phyloP scores from a whole-genome alignment of 1,140 invertebrate species.

The Epicauta chinensis region DNA sequence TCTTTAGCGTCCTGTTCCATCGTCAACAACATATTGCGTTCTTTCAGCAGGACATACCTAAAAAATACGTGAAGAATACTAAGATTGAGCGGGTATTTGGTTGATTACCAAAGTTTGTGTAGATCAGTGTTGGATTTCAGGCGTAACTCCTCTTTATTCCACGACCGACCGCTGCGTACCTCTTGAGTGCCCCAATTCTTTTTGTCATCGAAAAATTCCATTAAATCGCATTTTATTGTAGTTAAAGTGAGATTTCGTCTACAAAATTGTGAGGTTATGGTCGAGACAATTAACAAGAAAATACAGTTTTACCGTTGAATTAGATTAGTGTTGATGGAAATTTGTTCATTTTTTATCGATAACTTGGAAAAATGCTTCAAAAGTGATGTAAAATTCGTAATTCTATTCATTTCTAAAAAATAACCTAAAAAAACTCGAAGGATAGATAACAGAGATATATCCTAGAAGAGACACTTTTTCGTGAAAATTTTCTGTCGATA shows the following conservation, averaged over 20 bases:
- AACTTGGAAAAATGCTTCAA: background rate
- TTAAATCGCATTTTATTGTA: conserved; percentile 44
- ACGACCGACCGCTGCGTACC: conserved; percentile 80
- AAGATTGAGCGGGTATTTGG: too few relatives aligned
- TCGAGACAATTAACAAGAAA: too few relatives aligned
- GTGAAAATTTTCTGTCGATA: too few relatives aligned
- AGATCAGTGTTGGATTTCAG: conserved; percentile 94
- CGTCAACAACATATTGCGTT: conserved; percentile 94
- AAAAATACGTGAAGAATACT: too few relatives aligned
- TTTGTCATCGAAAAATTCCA: conserved; percentile 90
- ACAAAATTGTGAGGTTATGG: background rate
- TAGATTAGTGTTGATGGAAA: too few relatives aligned
- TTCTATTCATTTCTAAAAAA: background rate
- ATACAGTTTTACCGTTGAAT: too few relatives aligned
- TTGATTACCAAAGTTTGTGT: conserved; percentile 89
- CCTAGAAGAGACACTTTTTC: too few relatives aligned
- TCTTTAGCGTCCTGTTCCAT: conserved; percentile 83
- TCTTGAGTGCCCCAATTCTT: conserved; percentile 78
- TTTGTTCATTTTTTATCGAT: background rate
- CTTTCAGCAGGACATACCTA: conserved; percentile 90
- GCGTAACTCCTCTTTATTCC: conserved; percentile 85
- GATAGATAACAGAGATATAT: too few relatives aligned
- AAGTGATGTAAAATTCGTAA: background rate
- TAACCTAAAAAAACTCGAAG: background rate
- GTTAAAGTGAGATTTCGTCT: conserved; percentile 10